Conservation (phyloP, 2,888 invertebrate species). For the Campopleginae sp. region DNA sequence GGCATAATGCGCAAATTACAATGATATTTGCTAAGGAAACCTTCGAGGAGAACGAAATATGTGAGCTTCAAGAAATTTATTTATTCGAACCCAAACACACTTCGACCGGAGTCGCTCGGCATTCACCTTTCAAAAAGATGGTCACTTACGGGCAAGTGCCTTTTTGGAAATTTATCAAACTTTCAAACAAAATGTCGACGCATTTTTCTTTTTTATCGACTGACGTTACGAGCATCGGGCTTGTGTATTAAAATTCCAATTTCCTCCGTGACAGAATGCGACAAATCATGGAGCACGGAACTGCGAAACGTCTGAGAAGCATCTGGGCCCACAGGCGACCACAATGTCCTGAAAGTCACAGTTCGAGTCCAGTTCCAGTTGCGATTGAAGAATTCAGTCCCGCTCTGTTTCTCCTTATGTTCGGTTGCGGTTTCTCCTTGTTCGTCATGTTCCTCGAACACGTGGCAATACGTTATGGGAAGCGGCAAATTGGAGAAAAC, state of each 20-base stretch:
- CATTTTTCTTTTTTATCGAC: not conserved
- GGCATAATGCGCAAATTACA: not conserved
- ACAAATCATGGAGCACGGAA: conserved; percentile 74
- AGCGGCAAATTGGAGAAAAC: not conserved
- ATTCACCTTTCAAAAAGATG: conserved; percentile 80
- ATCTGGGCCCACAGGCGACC: conserved; percentile 75
- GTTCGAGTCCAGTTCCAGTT: conserved; percentile 74
- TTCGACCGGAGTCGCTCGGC: conserved; percentile 73
- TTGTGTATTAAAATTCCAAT: not conserved
- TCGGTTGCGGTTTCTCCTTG: conserved; percentile 69
- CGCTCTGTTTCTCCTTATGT: conserved; percentile 72
- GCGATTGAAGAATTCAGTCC: conserved; percentile 76
- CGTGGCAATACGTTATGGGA: not conserved
- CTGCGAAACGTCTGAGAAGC: conserved; percentile 69
- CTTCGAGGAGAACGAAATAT: conserved; percentile 88
- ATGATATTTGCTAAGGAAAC: conserved; percentile 81
- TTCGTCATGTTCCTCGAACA: conserved; percentile 72
- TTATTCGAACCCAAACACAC: conserved; percentile 73
- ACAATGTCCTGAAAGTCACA: conserved; percentile 76
- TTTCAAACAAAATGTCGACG: not conserved
- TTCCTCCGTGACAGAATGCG: conserved; percentile 70
- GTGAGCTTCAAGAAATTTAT: conserved; percentile 87
- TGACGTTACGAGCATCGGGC: not conserved
- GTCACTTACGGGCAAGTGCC: conserved; percentile 77
- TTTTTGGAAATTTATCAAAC: not conserved